Conservation (phyloP, 2,888 invertebrate genomes). For the Endotricha flammealis region DNA sequence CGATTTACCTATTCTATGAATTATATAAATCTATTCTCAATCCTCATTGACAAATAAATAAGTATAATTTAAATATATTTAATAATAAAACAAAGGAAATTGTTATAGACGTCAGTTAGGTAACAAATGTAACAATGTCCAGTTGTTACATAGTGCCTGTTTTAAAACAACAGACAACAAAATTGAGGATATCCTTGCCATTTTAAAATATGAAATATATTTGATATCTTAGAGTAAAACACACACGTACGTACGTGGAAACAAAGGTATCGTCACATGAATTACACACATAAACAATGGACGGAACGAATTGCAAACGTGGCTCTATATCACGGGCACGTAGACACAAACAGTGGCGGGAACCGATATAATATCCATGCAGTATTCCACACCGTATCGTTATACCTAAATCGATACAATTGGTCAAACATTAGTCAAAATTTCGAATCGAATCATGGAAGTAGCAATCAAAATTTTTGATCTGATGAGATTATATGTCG, state of each 20-base stretch:
- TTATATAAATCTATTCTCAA: too few species aligned
- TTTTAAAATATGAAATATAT: neutral
- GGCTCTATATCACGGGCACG: slow-evolving; percentile 50
- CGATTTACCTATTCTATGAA: too few species aligned
- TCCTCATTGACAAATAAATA: too few species aligned
- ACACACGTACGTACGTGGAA: slow-evolving; percentile 21
- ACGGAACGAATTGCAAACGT: slow-evolving; percentile 50
- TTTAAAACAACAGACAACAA: too few species aligned
- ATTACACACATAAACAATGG: slow-evolving; percentile 41
- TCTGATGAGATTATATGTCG: too few species aligned
- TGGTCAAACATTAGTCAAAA: slow-evolving; percentile 43
- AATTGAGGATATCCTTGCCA: too few species aligned
- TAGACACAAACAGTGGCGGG: slow-evolving; percentile 42
- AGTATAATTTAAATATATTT: too few species aligned
- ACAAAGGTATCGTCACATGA: slow-evolving; percentile 33
- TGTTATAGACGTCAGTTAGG: too few species aligned
- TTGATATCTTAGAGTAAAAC: neutral
- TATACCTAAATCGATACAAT: slow-evolving; percentile 29
- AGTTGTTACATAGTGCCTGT: too few species aligned
- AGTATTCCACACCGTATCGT: slow-evolving; percentile 26
- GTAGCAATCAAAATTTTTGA: too few species aligned
- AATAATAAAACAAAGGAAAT: too few species aligned
- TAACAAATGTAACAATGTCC: too few species aligned
- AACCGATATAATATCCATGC: slow-evolving; percentile 40
- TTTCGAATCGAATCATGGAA: slow-evolving; percentile 22